phyloP scores from a whole-genome alignment of 2,797 vertebrate genomes.

The Scyliorhinus canicula region DNA sequence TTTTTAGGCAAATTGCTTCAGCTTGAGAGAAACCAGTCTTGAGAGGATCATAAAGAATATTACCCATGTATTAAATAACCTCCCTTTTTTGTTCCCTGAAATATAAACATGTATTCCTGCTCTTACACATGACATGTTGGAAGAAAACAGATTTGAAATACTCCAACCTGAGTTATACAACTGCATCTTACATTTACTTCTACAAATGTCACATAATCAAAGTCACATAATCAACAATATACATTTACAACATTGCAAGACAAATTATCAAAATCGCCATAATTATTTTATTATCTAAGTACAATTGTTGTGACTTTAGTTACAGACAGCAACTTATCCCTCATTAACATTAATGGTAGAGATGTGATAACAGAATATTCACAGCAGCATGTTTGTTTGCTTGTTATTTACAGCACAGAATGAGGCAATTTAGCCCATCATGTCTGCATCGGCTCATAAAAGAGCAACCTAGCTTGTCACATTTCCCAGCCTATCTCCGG shows the following conservation, averaged over 20 bases:
- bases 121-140: background rate
- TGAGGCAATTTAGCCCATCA: too few relatives aligned
- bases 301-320: background rate
- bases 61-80: background rate
- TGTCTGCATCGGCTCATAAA: too few relatives aligned
- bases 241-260: background rate
- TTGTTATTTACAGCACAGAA: too few relatives aligned
- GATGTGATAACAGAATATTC: background rate
- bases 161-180: background rate
- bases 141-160: background rate
- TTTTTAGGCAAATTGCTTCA: background rate
- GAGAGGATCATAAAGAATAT: background rate
- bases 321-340: background rate
- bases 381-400: too few relatives aligned
- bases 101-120: background rate
- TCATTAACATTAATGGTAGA: background rate
- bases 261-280: background rate
- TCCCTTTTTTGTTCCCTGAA: background rate
- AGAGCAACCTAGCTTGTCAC: too few relatives aligned
- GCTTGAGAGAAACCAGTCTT: background rate
- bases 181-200: background rate
- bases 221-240: background rate
- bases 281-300: background rate
- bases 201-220: background rate
- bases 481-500: too few relatives aligned